Percentiles rank a stretch among this genome's conserved stretches.
These are phyloP conservation scores for Chelon auratus DNA, from an alignment of 2,797 vertebrate species.

Conservation along the genomic window DNA sequence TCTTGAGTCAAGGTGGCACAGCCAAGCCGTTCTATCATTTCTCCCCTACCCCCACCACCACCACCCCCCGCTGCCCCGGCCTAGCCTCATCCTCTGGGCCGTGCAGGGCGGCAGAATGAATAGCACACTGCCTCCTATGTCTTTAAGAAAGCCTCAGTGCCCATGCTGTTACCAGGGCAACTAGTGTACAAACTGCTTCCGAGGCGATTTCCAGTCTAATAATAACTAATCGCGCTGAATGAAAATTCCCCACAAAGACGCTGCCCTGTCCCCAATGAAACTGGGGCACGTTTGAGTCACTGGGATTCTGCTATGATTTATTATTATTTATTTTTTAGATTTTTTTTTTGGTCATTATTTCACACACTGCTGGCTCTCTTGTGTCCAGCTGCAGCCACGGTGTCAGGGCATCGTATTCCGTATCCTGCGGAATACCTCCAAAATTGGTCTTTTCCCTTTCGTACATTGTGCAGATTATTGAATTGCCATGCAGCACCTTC, in stretches of 20 bases:
- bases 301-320: conserved; percentile 20
- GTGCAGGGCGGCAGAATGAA: conserved; percentile 24
- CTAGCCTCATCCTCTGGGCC: conserved; percentile 22
- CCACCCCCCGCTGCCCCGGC: neutral
- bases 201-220: conserved; percentile 90
- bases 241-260: conserved; percentile 81
- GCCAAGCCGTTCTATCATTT: too few relatives aligned
- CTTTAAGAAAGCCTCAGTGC: conserved; percentile 87
- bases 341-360: conserved; percentile 5
- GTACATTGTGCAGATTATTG: conserved; percentile 13
- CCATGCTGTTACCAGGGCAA: conserved; percentile 93
- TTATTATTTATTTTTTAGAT: neutral
- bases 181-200: conserved; percentile 91
- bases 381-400: conserved; percentile 44
- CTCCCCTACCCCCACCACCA: too few relatives aligned
- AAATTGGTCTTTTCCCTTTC: conserved; percentile 16
- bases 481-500: conserved; percentile 45
- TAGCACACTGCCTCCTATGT: conserved; percentile 45
- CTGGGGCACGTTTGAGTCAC: conserved; percentile 54
- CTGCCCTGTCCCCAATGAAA: conserved; percentile 65
- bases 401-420: conserved; percentile 17
- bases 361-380: conserved; percentile 4
- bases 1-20: too few relatives aligned
- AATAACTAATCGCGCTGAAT: conserved; percentile 90
- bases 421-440: neutral